phyloP scores from a whole-genome alignment of 2,113 vertebrate genomes.

The Perca flavescens region DNA sequence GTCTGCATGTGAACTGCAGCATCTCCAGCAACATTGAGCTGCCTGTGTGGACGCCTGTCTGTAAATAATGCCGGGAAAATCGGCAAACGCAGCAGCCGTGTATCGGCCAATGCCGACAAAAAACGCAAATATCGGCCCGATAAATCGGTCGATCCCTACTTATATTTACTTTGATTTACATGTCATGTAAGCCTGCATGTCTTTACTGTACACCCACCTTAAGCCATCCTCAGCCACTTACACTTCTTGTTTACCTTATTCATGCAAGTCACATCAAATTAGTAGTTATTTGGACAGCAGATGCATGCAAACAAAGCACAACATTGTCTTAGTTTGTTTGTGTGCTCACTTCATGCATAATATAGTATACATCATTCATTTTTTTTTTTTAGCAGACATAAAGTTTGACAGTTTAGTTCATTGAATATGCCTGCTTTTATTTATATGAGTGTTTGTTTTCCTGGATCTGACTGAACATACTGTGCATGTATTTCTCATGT shows the following conservation, averaged over 20 bases:
- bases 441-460: not conserved
- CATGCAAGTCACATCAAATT: conserved; percentile 11
- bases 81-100: no score
- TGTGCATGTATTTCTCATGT: conserved; percentile 3
- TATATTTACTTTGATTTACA: not conserved
- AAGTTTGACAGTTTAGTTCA: not conserved
- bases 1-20: no score
- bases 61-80: no score
- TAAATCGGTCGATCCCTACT: no score
- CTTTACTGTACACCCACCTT: not conserved
- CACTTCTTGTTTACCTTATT: conserved; percentile 1
- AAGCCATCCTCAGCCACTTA: not conserved
- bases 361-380: not conserved
- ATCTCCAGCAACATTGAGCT: no score
- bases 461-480: not conserved
- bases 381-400: not conserved
- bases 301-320: not conserved
- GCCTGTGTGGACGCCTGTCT: no score
- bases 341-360: not conserved
- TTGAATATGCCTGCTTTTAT: not conserved
- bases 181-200: not conserved
- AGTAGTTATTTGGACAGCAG: conserved; percentile 14
- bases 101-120: no score
- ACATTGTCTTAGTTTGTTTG: not conserved
- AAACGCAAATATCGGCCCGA: no score